These are phyloP conservation scores for Buceros bicornis DNA, from an alignment of 2,797 vertebrate genomes.

Conservation along the genomic window DNA sequence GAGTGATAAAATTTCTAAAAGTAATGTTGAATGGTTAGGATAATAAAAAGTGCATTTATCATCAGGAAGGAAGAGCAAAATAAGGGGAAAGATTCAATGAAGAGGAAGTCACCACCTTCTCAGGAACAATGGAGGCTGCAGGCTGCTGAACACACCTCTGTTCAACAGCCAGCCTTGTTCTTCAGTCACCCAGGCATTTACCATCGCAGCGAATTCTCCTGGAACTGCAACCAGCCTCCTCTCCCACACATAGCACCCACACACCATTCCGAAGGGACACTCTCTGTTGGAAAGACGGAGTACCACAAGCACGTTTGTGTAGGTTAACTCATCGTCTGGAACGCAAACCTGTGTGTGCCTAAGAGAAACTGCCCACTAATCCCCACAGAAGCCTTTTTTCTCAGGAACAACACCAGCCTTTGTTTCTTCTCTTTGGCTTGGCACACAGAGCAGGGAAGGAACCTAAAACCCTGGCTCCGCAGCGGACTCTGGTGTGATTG, in stretches of 20 bases:
- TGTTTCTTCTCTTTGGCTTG: conserved; percentile 60
- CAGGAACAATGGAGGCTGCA: conserved; percentile 1
- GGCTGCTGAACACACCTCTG: not conserved
- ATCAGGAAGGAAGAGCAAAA: conserved; percentile 56
- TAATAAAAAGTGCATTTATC: conserved; percentile 48
- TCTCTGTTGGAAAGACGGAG: not conserved
- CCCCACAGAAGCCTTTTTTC: conserved; percentile 1
- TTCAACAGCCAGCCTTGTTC: not conserved
- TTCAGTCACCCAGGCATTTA: not conserved
- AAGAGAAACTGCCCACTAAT: not conserved
- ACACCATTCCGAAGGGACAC: not conserved
- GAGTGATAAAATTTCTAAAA: conserved; percentile 68
- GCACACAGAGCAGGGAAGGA: not conserved
- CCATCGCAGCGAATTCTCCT: not conserved
- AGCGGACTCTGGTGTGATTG: not conserved
- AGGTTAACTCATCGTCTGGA: not conserved
- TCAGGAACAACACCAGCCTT: conserved; percentile 48
- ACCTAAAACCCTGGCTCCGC: not conserved
- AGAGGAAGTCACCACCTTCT: conserved; percentile 40
- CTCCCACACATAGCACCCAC: not conserved
- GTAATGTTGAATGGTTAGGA: conserved; percentile 21
- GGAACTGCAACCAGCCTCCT: not conserved
- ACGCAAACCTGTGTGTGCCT: not conserved
- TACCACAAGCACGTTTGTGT: not conserved
- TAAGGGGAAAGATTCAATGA: conserved; percentile 17